Conservation (phyloP, 2,113 vertebrate species). For the Entelurus aequoreus region DNA sequence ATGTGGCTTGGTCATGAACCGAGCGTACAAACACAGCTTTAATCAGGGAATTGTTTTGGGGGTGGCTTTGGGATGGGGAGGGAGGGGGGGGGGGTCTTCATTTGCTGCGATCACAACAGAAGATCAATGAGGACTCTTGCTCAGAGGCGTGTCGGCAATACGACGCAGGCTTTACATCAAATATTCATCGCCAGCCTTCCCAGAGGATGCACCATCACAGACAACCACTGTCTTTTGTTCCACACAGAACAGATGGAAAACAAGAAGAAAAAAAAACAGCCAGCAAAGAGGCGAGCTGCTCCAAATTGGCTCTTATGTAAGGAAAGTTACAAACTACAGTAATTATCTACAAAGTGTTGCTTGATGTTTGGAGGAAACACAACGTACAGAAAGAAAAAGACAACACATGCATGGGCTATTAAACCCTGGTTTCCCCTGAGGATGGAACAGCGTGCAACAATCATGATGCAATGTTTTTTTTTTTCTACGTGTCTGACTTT, state of each 20-base stretch:
- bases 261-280: slow-evolving; percentile 48
- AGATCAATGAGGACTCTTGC: slow-evolving; percentile 69
- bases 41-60: slow-evolving; percentile 67
- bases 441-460: background rate
- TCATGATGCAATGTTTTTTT: background rate
- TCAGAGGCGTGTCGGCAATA: slow-evolving; percentile 61
- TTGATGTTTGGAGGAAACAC: slow-evolving; percentile 34
- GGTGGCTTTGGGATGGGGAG: background rate
- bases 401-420: too few species aligned
- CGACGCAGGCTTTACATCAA: slow-evolving; percentile 71
- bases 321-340: slow-evolving; percentile 33
- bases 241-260: slow-evolving; percentile 43
- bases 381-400: background rate
- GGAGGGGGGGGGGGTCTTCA: slow-evolving; percentile 13
- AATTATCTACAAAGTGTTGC: slow-evolving; percentile 44
- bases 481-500: background rate
- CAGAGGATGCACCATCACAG: slow-evolving; percentile 55
- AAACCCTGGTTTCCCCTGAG: background rate
- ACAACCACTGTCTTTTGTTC: slow-evolving; percentile 48
- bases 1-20: slow-evolving; percentile 39
- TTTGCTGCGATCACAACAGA: slow-evolving; percentile 70
- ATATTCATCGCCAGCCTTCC: slow-evolving; percentile 67
- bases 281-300: slow-evolving; percentile 17
- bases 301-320: slow-evolving; percentile 35
- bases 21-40: slow-evolving; percentile 58